phyloP scores from a whole-genome alignment of 2,888 invertebrate genomes.

The Agriopis leucophaearia region DNA sequence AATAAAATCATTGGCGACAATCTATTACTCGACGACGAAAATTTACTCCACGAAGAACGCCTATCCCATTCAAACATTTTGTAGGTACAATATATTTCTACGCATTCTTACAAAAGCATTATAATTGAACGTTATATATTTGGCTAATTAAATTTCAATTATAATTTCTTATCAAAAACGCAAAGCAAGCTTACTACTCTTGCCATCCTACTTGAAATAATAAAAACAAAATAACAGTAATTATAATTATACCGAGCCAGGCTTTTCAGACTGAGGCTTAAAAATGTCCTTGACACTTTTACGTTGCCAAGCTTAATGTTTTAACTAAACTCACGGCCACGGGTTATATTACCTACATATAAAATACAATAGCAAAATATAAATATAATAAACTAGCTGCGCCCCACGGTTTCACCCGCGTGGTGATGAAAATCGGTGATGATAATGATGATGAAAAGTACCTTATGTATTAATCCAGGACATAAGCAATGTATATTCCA shows the following conservation, averaged over 20 bases:
- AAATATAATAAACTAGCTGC: too few relatives aligned
- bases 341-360: not conserved
- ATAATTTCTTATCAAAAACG: not conserved
- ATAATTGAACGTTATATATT: not conserved
- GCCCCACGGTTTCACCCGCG: too few relatives aligned
- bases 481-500: too few relatives aligned
- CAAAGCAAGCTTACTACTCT: constrained; percentile 7
- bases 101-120: too few relatives aligned
- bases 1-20: too few relatives aligned
- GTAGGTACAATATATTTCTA: too few relatives aligned
- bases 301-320: constrained; percentile 6
- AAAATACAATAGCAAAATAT: not conserved
- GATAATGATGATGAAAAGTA: too few relatives aligned
- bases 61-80: too few relatives aligned
- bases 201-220: not conserved
- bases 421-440: too few relatives aligned
- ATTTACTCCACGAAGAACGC: too few relatives aligned
- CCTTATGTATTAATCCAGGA: too few relatives aligned
- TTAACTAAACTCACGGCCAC: not conserved
- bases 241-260: not conserved
- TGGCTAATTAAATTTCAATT: not conserved
- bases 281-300: constrained; percentile 17
- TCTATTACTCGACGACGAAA: too few relatives aligned
- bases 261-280: constrained; percentile 5
- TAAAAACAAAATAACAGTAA: constrained; percentile 12